These are phyloP conservation scores for Tethya wilhelma DNA, from an alignment of 37 sponge, comb jelly and placozoan species.

Conservation along the genomic window DNA sequence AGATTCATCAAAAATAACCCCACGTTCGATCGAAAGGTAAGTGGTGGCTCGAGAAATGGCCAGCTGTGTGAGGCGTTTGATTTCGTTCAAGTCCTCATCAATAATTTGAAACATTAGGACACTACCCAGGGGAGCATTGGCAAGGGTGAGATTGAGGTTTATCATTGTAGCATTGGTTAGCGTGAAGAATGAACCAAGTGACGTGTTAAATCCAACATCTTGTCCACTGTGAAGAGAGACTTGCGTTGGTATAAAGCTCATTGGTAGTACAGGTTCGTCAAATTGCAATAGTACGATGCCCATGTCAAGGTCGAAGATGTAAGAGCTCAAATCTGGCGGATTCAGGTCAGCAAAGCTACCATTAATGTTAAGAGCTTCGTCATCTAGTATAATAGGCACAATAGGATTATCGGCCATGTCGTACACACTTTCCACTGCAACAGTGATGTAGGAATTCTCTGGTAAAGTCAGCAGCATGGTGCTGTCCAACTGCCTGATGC, in stretches of 20 bases:
- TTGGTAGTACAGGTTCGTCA: constrained; percentile 64
- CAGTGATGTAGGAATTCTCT: constrained; percentile 60
- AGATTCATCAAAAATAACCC: constrained; percentile 62
- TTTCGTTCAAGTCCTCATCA: constrained; percentile 70
- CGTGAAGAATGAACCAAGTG: constrained; percentile 58
- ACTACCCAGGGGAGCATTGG: constrained; percentile 3
- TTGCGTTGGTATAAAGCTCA: constrained; percentile 31
- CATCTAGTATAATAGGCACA: constrained; percentile 22
- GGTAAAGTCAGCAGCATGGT: constrained; percentile 62
- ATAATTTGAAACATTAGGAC: constrained; percentile 48
- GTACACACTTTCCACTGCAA: constrained; percentile 21
- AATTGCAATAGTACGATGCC: constrained; percentile 66
- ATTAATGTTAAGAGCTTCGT: constrained; percentile 50
- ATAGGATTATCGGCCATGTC: constrained; percentile 77
- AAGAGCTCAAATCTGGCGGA: constrained; percentile 63
- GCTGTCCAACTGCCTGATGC: constrained; percentile 71
- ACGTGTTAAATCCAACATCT: constrained; percentile 22
- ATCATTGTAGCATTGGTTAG: constrained; percentile 23
- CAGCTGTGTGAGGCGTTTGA: constrained; percentile 63
- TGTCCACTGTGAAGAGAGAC: constrained; percentile 65
- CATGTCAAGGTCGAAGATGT: constrained; percentile 60
- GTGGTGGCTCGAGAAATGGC: constrained; percentile 51
- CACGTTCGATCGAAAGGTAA: constrained; percentile 67
- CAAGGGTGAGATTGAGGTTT: too few species aligned
- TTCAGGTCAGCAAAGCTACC: constrained; percentile 75